Percentiles rank a stretch among this genome's conserved stretches.
phyloP scores from a whole-genome alignment of 2,113 vertebrate genomes.

The Oreochromis aureus region DNA sequence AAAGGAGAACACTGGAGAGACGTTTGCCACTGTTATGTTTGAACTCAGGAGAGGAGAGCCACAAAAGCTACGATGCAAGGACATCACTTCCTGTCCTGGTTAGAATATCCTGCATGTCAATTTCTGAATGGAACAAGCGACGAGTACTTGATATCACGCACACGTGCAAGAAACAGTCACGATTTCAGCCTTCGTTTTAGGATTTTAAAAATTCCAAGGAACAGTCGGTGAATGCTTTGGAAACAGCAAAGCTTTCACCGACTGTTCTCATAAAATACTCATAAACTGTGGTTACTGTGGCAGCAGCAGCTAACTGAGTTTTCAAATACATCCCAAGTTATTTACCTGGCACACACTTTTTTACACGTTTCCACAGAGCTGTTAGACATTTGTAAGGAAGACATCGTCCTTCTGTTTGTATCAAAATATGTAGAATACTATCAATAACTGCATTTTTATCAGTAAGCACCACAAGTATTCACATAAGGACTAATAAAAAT shows the following conservation, averaged over 20 bases:
- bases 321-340: neutral
- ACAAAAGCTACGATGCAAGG: neutral
- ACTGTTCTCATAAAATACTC: neutral
- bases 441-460: neutral
- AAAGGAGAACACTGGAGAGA: slow-evolving; percentile 4
- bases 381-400: neutral
- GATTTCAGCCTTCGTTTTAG: neutral
- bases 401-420: neutral
- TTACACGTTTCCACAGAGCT: neutral
- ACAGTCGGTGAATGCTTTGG: neutral
- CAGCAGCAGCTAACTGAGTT: neutral
- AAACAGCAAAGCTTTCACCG: neutral
- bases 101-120: neutral
- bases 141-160: neutral
- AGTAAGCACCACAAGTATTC: neutral
- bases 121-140: neutral
- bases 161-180: neutral
- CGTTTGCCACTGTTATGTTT: neutral
- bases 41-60: neutral
- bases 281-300: neutral
- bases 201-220: neutral
- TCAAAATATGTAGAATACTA: neutral
- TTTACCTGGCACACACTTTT: neutral
- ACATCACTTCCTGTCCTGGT: neutral
- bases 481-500: neutral